These are phyloP conservation scores for Anas acuta DNA, from an alignment of 2,797 vertebrate species.

Conservation along the genomic window DNA sequence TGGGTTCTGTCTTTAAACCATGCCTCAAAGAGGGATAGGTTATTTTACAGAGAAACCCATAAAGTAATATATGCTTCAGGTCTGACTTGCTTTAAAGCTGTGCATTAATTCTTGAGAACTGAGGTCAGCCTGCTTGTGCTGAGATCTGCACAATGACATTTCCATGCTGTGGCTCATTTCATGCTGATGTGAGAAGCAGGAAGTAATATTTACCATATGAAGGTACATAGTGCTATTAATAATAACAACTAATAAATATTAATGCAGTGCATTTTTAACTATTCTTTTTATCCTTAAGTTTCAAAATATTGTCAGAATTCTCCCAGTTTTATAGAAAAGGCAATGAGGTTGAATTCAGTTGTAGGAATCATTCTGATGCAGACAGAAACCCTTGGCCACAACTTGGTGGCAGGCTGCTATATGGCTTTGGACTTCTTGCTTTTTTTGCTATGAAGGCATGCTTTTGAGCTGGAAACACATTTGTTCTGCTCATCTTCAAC, in stretches of 20 bases:
- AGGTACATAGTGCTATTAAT: neutral
- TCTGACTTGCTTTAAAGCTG: conserved; percentile 58
- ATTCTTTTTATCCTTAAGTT: neutral
- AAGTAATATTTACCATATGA: conserved; percentile 9
- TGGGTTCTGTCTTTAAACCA: conserved; percentile 53
- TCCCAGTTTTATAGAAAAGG: neutral
- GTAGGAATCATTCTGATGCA: neutral
- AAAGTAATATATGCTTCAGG: conserved; percentile 57
- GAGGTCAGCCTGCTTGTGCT: conserved; percentile 55
- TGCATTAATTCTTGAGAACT: conserved; percentile 50
- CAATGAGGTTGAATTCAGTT: neutral
- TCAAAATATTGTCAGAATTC: neutral
- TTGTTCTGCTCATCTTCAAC: neutral
- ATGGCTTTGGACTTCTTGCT: neutral
- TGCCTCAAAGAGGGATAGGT: conserved; percentile 54
- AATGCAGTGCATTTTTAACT: neutral
- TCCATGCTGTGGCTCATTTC: conserved; percentile 19
- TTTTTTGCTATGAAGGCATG: neutral
- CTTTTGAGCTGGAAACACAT: neutral
- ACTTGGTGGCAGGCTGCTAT: neutral
- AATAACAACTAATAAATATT: neutral
- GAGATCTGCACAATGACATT: conserved; percentile 52
- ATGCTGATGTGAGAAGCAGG: conserved; percentile 1
- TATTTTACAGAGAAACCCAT: conserved; percentile 56
- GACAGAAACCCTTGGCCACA: neutral